phyloP scores from a whole-genome alignment of 2,797 vertebrate species.

The Leuciscus waleckii region DNA sequence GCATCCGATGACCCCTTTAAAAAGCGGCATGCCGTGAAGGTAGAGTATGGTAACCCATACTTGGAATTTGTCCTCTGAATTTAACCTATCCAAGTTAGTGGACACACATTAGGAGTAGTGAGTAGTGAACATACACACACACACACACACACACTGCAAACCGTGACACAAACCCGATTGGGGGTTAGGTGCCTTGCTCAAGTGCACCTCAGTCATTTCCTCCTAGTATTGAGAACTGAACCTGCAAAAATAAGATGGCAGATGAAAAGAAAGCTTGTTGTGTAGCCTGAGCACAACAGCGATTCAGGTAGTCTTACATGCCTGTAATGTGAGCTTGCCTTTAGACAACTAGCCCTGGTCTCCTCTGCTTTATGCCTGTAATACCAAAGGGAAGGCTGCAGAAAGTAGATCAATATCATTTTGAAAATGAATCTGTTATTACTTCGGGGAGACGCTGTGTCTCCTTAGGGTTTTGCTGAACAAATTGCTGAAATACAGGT shows the following conservation, averaged over 20 bases:
- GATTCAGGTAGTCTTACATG: neutral
- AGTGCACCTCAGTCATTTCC: too few relatives aligned
- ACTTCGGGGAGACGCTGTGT: neutral
- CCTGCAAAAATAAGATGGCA: neutral
- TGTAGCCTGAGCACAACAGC: neutral
- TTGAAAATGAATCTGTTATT: conserved; percentile 16
- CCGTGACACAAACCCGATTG: too few relatives aligned
- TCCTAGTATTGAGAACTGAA: too few relatives aligned
- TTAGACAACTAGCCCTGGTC: neutral
- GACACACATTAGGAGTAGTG: too few relatives aligned
- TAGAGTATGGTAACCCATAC: too few relatives aligned
- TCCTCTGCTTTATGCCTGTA: conserved; percentile 12
- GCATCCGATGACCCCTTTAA: too few relatives aligned
- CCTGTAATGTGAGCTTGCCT: neutral
- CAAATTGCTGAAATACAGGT: conserved; percentile 16
- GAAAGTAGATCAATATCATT: conserved; percentile 27
- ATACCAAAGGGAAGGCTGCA: neutral
- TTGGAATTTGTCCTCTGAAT: too few relatives aligned
- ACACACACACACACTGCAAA: too few relatives aligned
- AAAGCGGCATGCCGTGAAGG: too few relatives aligned
- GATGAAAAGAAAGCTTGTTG: neutral
- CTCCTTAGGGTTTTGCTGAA: conserved; percentile 9
- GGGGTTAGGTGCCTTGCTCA: too few relatives aligned
- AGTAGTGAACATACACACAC: too few relatives aligned
- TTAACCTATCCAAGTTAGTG: too few relatives aligned